Evolutionary conservation across 2,113 vertebrate species (phyloP), one percentile per base, ranked within the genome.

Genomic region (Sinocyclocheilus anophthalmus): DNA sequence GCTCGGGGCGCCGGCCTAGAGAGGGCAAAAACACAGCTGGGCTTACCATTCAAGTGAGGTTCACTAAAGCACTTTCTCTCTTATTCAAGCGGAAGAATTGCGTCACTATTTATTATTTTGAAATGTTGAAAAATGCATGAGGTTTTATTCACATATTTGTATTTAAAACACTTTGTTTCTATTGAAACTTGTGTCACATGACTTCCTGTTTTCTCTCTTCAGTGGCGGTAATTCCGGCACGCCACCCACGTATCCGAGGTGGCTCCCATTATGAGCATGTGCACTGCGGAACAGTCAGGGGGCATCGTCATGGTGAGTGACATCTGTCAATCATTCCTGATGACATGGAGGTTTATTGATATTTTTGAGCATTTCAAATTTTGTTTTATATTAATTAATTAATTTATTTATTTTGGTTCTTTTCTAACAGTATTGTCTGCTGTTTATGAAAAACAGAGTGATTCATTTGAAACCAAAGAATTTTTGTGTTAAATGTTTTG

Each of bases 221-320:
- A 99, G 98, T 6, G 98, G 98, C 39, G 98, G 98, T 88, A 99
- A n/a, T n/a, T n/a, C n/a, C n/a, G n/a, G n/a, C n/a, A n/a, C n/a
- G n/a, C n/a, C n/a, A n/a, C n/a, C n/a, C n/a, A n/a, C n/a, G n/a
- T n/a, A n/a, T n/a, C n/a, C n/a, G n/a, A n/a, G n/a, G n/a, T 99
- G 98, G 98, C 98, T 0, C 98, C 98, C 55, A 98, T 99, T 90
- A 98, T 99, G 97, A 99, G 98, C 90, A 99, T 99, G 97, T 99
- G 98, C 90, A 99, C 97, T 0, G 96, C 96, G 0, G 98, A 99
- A 87, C 98, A 99, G 92, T 99, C 98, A 0, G 98, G 98, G 78
- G 98, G 98, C 10, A 96, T 99, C 0, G 97, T 99, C 92, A 99
- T 99, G 98, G 98, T 99, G 94, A 92, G 97, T 93, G 69, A 57